A percentile compares a stretch with the other conserved stretches of the same genome.
Evolutionary conservation across 2,113 vertebrate genomes (phyloP).

Genomic region (Lucifuga dentata): DNA sequence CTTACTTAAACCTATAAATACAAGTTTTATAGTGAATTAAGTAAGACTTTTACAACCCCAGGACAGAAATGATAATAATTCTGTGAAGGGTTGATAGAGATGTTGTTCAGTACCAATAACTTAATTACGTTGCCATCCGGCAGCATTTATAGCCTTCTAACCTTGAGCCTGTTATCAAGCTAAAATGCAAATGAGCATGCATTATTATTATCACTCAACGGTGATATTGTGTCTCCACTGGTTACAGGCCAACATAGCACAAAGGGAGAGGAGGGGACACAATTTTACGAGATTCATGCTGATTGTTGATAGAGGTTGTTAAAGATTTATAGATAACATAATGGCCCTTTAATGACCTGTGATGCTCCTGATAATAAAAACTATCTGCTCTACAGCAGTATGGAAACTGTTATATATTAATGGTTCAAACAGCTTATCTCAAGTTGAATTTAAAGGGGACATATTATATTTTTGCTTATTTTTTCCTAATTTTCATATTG

Average conservation of each 20-base stretch:
- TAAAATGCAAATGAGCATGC: neutral
- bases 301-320: constrained; percentile 24
- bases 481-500: too few species aligned
- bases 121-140: neutral
- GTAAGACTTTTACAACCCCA: neutral
- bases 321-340: constrained; percentile 24
- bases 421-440: too few species aligned
- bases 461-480: too few species aligned
- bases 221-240: constrained; percentile 10
- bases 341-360: neutral
- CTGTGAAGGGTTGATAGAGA: constrained; percentile 10
- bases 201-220: neutral
- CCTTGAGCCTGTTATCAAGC: neutral
- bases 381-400: constrained; percentile 11
- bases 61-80: neutral
- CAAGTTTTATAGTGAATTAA: neutral
- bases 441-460: too few species aligned
- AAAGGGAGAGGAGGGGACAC: constrained; percentile 10
- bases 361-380: constrained; percentile 5
- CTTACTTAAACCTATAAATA: constrained; percentile 8
- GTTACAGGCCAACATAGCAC: neutral
- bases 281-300: constrained; percentile 27
- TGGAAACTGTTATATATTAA: neutral
- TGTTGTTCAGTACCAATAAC: constrained; percentile 9
- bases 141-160: constrained; percentile 13